Evolutionary conservation across 2,113 vertebrate species (phyloP).

Genomic region (Nanorana parkeri): DNA sequence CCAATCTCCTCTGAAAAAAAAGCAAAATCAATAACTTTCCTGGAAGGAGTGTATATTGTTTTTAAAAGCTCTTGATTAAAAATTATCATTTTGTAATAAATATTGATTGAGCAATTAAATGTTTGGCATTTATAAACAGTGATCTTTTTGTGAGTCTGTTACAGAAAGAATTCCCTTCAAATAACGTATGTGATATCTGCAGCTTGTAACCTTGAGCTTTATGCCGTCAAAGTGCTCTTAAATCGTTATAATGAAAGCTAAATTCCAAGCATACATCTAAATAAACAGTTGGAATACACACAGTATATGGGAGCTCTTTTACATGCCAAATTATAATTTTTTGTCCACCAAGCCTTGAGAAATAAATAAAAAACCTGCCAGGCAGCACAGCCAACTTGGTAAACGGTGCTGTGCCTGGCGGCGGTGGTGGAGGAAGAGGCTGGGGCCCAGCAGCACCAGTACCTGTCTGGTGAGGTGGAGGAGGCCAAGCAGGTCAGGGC

Average conservation of each 20-base stretch:
- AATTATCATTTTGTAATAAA: conserved; percentile 42
- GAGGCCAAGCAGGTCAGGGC: too few species aligned
- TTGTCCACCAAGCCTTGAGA: too few species aligned
- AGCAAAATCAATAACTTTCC: conserved; percentile 34
- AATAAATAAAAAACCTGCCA: too few species aligned
- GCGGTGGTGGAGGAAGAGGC: too few species aligned
- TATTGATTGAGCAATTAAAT: conserved; percentile 41
- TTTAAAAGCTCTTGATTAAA: conserved; percentile 31
- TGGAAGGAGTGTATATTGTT: conserved; percentile 26
- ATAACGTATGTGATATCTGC: background rate
- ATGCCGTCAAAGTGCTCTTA: background rate
- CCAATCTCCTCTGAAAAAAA: background rate
- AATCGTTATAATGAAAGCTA: background rate
- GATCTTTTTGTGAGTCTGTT: conserved; percentile 1
- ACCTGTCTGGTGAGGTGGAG: too few species aligned
- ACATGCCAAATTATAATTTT: too few species aligned
- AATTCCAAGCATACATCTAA: too few species aligned
- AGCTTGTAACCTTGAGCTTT: conserved; percentile 1
- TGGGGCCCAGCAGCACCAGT: too few species aligned
- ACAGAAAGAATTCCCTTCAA: background rate
- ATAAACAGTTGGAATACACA: too few species aligned
- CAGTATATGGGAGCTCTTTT: too few species aligned
- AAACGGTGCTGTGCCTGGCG: too few species aligned
- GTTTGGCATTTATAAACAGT: background rate
- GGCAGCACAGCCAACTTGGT: too few species aligned